Evolutionary conservation across 2,113 vertebrate genomes (phyloP), one percentile per base, ranked within the genome.

Genomic region (Dasyprocta punctata): DNA sequence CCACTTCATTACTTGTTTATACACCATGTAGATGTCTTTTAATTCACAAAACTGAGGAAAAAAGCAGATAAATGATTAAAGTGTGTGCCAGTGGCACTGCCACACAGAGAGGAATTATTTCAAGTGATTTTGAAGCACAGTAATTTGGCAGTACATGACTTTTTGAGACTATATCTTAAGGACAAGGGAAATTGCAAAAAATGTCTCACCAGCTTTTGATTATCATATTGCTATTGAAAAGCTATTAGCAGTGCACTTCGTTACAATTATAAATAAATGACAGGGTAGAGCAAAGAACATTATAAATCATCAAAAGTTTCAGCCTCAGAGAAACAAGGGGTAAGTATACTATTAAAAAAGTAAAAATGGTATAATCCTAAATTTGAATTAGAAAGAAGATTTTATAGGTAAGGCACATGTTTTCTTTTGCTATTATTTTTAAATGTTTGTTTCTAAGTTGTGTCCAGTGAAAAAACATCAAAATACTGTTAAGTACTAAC

Each of bases 311-410:
- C 13, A 84, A 36, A 56, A 94, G 90, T 95, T 85, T 96, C 54
- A 92, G 65, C n/a, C 36, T 71, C 77, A 77, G 80, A 86, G 49
- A 61, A 82, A 89, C 71, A 41, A 80, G 24, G 20, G 67, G 41
- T 86, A 88, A 97, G 67, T 73, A 91, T 44, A 78, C 93, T 92
- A 86, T 89, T 77, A 71, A 84, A 89, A 36, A 89, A 86, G 9
- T 73, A 81, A 80, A 93, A 92, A 16, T 44, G 1, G 10, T 78
- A 8, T 52, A 78, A 65, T 89, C 6, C 17, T 93, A 94, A 89
- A 65, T 86, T 71, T 84, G 65, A 87, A 65, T 80, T 61, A 41
- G 41, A 92, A 96, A 63, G 61, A 54, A 75, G 30, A 82, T 7
- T 69, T 94, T 75, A 82, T 49, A 63, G 36, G 65, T 3, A 83